Evolutionary conservation across 2,113 vertebrate genomes (phyloP).

Genomic region (Vanacampus margaritifer): DNA sequence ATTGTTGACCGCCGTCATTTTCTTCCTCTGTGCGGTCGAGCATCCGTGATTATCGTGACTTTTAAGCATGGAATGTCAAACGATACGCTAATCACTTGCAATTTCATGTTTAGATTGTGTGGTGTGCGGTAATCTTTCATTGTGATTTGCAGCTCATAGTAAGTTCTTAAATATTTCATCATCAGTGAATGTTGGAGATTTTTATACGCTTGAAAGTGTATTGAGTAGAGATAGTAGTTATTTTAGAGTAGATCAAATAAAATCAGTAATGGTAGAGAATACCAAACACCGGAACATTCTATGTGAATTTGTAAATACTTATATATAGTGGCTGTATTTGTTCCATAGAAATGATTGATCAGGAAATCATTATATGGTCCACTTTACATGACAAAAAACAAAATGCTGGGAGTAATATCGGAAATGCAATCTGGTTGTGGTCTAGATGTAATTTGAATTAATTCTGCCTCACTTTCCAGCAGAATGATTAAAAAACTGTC

Average conservation of each 20-base stretch:
- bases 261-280: neutral
- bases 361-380: neutral
- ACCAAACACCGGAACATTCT: neutral
- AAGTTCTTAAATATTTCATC: neutral
- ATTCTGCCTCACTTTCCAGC: neutral
- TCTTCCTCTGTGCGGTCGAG: constrained; percentile 52
- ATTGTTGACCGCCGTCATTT: constrained; percentile 55
- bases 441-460: neutral
- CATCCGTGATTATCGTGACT: constrained; percentile 41
- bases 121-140: neutral
- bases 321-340: neutral
- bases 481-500: constrained; percentile 19
- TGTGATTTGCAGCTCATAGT: neutral
- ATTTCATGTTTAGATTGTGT: neutral
- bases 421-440: neutral
- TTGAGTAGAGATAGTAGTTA: neutral
- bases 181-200: neutral
- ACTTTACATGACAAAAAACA: neutral
- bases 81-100: constrained; percentile 9
- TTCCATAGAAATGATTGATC: neutral
- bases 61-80: constrained; percentile 24
- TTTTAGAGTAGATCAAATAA: neutral
- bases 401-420: neutral
- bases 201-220: neutral
- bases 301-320: neutral